Evolutionary conservation across 1,140 invertebrate species (phyloP).

Genomic region (Xylocopa sonorina): DNA sequence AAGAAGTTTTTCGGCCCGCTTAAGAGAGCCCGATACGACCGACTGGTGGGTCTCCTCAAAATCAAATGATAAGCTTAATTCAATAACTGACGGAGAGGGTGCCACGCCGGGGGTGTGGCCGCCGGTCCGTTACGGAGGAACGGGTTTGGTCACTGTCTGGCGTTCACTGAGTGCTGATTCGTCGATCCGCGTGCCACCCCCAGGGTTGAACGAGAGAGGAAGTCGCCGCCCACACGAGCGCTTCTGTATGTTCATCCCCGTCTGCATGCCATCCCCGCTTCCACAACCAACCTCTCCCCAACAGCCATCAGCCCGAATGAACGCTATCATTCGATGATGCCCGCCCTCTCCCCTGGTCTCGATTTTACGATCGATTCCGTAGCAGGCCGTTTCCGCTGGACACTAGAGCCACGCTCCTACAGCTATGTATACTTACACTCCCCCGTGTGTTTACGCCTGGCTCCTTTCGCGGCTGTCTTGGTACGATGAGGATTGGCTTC

Average conservation of each 20-base stretch:
- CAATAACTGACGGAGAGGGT: constrained; percentile 84
- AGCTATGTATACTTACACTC: too few species aligned
- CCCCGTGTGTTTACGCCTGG: constrained; percentile 21
- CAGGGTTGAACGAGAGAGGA: not conserved
- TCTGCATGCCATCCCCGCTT: constrained; percentile 26
- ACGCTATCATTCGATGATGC: constrained; percentile 71
- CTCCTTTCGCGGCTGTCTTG: constrained; percentile 20
- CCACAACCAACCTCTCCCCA: constrained; percentile 54
- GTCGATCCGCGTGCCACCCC: constrained; percentile 50
- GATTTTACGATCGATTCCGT: constrained; percentile 69
- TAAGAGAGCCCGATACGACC: constrained; percentile 81
- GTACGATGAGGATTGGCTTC: not conserved
- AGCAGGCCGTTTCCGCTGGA: constrained; percentile 38
- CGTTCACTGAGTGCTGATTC: constrained; percentile 47
- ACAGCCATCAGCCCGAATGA: constrained; percentile 69
- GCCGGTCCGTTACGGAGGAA: not conserved
- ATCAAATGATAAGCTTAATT: constrained; percentile 90
- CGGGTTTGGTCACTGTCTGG: constrained; percentile 28
- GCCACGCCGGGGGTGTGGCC: constrained; percentile 69
- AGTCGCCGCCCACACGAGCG: constrained; percentile 39
- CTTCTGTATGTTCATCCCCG: constrained; percentile 25
- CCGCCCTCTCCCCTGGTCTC: constrained; percentile 51
- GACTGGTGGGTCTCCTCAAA: constrained; percentile 85
- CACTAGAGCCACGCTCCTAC: constrained; percentile 26
- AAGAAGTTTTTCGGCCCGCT: constrained; percentile 80